Conservation (phyloP, 2,888 invertebrate species). For the Hypselothyrea guttata region DNA sequence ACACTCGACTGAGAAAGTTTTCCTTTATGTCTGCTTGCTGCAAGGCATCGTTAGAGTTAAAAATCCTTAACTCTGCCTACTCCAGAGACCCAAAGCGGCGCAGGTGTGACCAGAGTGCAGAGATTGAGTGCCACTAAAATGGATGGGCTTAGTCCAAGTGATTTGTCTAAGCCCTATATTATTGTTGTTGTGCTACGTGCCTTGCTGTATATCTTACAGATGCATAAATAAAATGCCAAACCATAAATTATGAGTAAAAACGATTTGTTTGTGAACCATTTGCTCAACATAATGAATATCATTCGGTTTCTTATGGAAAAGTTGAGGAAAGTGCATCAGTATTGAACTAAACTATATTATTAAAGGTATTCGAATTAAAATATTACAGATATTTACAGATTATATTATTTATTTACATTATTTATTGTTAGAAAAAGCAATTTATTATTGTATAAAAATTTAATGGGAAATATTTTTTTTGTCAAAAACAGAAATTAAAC, state of each 20-base stretch:
- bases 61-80: slow-evolving; percentile 12
- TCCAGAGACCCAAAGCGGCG: slow-evolving; percentile 8
- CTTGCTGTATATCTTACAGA: slow-evolving; percentile 16
- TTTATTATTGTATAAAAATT: too few species aligned
- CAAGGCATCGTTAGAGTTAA: slow-evolving; percentile 43
- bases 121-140: slow-evolving; percentile 46
- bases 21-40: slow-evolving; percentile 65
- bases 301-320: slow-evolving; percentile 18
- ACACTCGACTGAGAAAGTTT: neutral
- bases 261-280: slow-evolving; percentile 16
- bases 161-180: slow-evolving; percentile 35
- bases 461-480: too few species aligned
- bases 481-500: too few species aligned
- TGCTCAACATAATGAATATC: too few species aligned
- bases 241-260: slow-evolving; percentile 48
- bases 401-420: too few species aligned
- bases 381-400: too few species aligned
- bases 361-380: too few species aligned
- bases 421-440: too few species aligned
- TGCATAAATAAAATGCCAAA: slow-evolving; percentile 40
- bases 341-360: too few species aligned
- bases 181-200: slow-evolving; percentile 9
- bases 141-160: slow-evolving; percentile 29
- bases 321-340: too few species aligned
- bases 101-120: slow-evolving; percentile 47